These are phyloP conservation scores for Fabriciana adippe DNA, from an alignment of 2,888 invertebrate species.

Conservation along the genomic window DNA sequence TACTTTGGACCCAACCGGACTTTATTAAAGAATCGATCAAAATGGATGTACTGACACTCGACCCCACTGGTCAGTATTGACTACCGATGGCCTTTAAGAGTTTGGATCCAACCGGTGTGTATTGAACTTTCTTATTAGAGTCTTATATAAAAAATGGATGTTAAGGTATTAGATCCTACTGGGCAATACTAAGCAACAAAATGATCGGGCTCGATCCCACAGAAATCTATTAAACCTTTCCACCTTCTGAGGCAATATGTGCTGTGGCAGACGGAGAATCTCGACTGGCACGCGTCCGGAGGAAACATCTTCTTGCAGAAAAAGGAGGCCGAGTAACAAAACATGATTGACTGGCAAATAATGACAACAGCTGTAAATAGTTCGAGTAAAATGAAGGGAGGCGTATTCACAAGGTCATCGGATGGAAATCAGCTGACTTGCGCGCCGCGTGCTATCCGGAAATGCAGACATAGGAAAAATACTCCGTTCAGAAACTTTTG, in stretches of 20 bases:
- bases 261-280: conserved; percentile 74
- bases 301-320: conserved; percentile 77
- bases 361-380: conserved; percentile 67
- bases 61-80: conserved; percentile 71
- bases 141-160: conserved; percentile 50
- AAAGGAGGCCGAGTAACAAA: conserved; percentile 62
- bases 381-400: conserved; percentile 63
- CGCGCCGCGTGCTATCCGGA: conserved; percentile 67
- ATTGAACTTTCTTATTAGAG: conserved; percentile 55
- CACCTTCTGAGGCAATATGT: conserved; percentile 63
- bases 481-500: conserved; percentile 30
- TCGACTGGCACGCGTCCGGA: conserved; percentile 70
- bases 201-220: conserved; percentile 76
- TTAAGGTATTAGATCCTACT: conserved; percentile 67
- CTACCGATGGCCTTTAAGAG: conserved; percentile 49
- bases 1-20: conserved; percentile 76
- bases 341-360: conserved; percentile 49
- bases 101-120: conserved; percentile 54
- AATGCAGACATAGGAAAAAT: conserved; percentile 52
- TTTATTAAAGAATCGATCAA: conserved; percentile 57
- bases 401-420: conserved; percentile 71
- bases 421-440: conserved; percentile 76
- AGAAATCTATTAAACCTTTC: conserved; percentile 64
- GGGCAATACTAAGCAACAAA: conserved; percentile 62
- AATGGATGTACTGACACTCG: conserved; percentile 67